Base-by-base conservation (phyloP, 2,888 invertebrate species). In the Tetragonisca angustula region DNA sequence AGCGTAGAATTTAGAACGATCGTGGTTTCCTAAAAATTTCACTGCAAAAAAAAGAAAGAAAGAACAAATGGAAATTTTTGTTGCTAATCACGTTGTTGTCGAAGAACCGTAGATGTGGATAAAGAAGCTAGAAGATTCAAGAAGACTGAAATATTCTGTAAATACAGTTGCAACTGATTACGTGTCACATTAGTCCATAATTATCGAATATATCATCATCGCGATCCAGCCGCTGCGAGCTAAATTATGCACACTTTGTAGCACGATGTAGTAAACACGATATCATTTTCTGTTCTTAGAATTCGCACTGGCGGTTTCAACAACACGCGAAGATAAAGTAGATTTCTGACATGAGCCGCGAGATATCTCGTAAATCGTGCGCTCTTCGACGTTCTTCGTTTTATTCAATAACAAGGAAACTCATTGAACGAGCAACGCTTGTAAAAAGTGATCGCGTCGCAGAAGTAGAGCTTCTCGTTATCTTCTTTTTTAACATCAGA, bases 291-390 rank as follows among this genome's bases (percentile, higher is more conserved):
- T 56, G 54, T 73, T 73, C 78, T 78, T 72, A 67, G 68, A 81
- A 72, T 77, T 68, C 19, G 68, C 59, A 68, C n/a, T 54, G 65
- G 19, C 21, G n/a, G 72, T 68, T 72, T 67, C 78, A 78, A 72
- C 77, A 77, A 72, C 81, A 68, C 11, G 50, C 65, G 50, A 65
- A 71, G 80, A 76, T 80, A 76, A 76, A 76, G 67, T 67, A 65
- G 64, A 80, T 76, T 76, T 49, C 75, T 75, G 67, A 59, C 67
- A 76, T 13, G 49, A 68, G 59, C n/a, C 68, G n/a, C 27, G 49
- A 68, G 49, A 76, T 76, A 76, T 76, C 75, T 59, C 59, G 67
- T 68, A 59, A 59, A 76, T 68, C 59, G 68, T 72, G 32, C 64
- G 13, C 2, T 61, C 43, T 62, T 54, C 54, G 54, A 32, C 75